Base-by-base conservation (phyloP, 2,113 vertebrate species). In the Odontesthes bonariensis region DNA sequence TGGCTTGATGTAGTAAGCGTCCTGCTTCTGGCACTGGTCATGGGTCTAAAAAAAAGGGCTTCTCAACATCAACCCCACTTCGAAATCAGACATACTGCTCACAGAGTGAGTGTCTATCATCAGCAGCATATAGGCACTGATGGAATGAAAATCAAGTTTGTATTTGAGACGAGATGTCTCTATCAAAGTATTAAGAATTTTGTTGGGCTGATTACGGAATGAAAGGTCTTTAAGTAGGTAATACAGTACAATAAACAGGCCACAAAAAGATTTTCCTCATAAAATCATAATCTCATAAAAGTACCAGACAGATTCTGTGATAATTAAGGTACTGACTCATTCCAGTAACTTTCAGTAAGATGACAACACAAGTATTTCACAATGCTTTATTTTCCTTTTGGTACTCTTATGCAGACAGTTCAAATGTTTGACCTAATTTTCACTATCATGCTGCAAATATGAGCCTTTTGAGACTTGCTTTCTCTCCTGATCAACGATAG, bases 61-160 rank as follows among this genome's bases (percentile, higher is more conserved):
- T 47, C 40, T 51, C 12, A 31, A 27, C 19, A 16, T 60, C 3
- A 33, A 13, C 68, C 57, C 46, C 58, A 79, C 70, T 75, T 53
- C 2, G 33, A 46, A 7, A 55, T 65, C 42, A 72, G 61, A 69
- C 6, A n/a, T 54, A 44, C 11, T 4, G 46, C 46, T 72, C 20
- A 49, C 47, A 67, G 4, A 19, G 19, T 73, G 11, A 73, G 46
- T 9, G n/a, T 38, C 35, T 6, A 10, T 38, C 35, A 8, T 7
- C 38, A 62, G 13, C 35, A 52, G 44, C 20, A n/a, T 31, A 14
- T 32, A 11, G 35, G 55, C 44, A 22, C 22, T 64, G 44, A 65
- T 49, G 6, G 35, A 68, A 49, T 51, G 1, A 69, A 69, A 71
- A 69, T 59, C 4, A 23, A n/a, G 22, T 63, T 22, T 66, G 27